Base-by-base conservation (phyloP, 2,888 invertebrate genomes). In the Melieria picta region DNA sequence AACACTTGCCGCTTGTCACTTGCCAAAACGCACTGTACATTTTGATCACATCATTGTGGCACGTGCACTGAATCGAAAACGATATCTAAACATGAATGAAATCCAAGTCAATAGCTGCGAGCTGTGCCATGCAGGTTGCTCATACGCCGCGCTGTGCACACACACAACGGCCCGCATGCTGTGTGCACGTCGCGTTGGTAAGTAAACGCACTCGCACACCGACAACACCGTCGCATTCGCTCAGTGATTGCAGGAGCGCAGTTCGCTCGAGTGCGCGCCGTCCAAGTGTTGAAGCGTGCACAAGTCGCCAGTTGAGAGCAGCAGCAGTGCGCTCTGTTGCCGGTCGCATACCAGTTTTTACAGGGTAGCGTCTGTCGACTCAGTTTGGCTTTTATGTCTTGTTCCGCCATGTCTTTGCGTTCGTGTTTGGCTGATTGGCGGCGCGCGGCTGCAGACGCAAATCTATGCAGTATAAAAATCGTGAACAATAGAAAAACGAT, bases 401-500 rank as follows among this genome's bases (percentile, higher is more conserved):
- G 78, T 79, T 80, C 79, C 79, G 79, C 78, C 81, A 78, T 82
- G 78, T 81, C 60, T 65, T 65, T 69, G 58, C 30, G 65, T 58
- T 55, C 62, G 56, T 69, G 57, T 75, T 62, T 76, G 45, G 71
- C 64, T 75, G 77, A 75, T 66, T 66, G 71, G 4, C 61, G 9
- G 10, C 65, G 50, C 50, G 60, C 60, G 48, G 50, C 67, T 67
- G 43, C 60, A 30, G 30, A 30, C 30, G 30, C 3, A 30, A 30
- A 30, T 4, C 7, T 68, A 74, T 77, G 79, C 76, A 83, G 86
- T 86, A 86, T 86, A 86, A 86, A 86, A 86, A 86, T 83, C 84
- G 85, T 83, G 81, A 79, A 83, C 85, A 85, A 85, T 84, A 83
- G 84, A 83, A 83, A 85, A 84, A 83, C 84, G 80, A 85, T 83